Evolutionary conservation across 1,140 invertebrate species (phyloP).

Genomic region (Scaptomyza pallida): DNA sequence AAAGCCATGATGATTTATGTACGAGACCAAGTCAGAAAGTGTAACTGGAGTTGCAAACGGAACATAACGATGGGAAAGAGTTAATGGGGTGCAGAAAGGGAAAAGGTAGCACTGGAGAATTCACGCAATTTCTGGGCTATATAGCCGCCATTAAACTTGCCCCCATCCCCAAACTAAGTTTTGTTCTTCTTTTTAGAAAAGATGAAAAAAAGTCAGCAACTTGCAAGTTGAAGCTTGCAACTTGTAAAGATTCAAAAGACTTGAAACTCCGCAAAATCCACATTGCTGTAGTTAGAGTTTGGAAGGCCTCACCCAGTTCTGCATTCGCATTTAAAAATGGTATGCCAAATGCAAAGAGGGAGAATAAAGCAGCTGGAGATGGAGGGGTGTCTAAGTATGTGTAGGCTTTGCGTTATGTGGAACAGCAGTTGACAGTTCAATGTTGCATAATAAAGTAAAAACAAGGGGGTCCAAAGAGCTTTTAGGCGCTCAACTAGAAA

Average conservation of each 20-base stretch:
- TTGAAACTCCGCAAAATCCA: background rate
- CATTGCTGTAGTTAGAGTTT: background rate
- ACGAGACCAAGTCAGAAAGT: constrained; percentile 59
- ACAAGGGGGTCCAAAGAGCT: constrained; percentile 44
- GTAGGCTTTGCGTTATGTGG: background rate
- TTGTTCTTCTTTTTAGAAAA: background rate
- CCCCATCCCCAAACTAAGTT: constrained; percentile 52
- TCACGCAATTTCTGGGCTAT: constrained; percentile 81
- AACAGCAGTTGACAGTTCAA: constrained; percentile 74
- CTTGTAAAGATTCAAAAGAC: constrained; percentile 18
- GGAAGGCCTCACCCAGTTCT: constrained; percentile 25
- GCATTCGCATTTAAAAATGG: constrained; percentile 71
- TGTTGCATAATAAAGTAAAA: constrained; percentile 71
- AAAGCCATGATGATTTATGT: constrained; percentile 82
- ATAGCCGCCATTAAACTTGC: constrained; percentile 77
- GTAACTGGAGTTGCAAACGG: constrained; percentile 41
- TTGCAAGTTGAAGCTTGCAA: constrained; percentile 15
- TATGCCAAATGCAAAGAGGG: constrained; percentile 65
- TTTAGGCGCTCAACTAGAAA: constrained; percentile 70
- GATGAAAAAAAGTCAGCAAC: constrained; percentile 1
- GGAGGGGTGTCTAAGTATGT: background rate
- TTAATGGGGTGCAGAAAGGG: too few species aligned
- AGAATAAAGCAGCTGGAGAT: too few species aligned
- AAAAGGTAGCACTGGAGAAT: constrained; percentile 68
- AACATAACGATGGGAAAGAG: too few species aligned